Conservation (phyloP, 2,113 vertebrate species). For the Riparia riparia region DNA sequence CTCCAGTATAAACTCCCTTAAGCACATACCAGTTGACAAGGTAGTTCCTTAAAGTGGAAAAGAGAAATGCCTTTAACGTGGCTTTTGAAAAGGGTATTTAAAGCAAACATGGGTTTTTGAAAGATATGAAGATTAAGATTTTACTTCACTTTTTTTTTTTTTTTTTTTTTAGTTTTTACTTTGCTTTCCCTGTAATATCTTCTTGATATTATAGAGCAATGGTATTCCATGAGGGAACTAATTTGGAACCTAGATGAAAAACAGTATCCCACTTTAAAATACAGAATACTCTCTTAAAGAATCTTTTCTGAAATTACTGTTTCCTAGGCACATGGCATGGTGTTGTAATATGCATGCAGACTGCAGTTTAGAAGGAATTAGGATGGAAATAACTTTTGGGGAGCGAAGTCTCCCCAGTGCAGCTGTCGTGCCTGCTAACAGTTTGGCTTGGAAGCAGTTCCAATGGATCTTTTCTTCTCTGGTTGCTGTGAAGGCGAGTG, state of each 20-base stretch:
- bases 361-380: not conserved
- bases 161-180: not conserved
- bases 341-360: not conserved
- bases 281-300: not conserved
- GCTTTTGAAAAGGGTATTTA: not conserved
- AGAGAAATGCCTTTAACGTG: not conserved
- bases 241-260: constrained; percentile 19
- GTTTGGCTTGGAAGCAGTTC: not conserved
- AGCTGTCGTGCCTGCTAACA: not conserved
- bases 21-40: not conserved
- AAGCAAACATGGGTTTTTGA: not conserved
- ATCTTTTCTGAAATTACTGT: not conserved
- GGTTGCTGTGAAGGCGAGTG: not conserved
- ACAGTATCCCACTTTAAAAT: not conserved
- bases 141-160: not conserved
- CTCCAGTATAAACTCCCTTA: not conserved
- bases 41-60: not conserved
- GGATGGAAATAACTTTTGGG: not conserved
- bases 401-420: accelerated
- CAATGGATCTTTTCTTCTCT: not conserved
- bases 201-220: not conserved
- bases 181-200: not conserved
- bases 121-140: not conserved
- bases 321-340: not conserved
- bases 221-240: not conserved